Percentiles rank a stretch among this genome's conserved stretches.
Conservation (phyloP, 2,888 invertebrate genomes). For the Eristalis pertinax region DNA sequence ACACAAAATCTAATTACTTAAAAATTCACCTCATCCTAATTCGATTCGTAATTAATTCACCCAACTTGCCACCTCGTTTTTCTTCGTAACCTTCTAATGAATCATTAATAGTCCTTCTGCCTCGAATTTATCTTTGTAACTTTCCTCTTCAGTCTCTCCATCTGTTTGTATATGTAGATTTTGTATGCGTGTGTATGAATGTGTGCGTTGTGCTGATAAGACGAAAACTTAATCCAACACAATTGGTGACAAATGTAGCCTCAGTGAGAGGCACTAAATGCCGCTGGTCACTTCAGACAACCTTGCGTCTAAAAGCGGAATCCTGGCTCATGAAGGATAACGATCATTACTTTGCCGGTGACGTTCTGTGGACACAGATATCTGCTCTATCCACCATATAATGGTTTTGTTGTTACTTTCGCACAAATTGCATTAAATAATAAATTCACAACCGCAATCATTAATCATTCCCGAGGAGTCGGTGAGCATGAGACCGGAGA, state of each 20-base stretch:
- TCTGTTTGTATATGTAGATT: background rate
- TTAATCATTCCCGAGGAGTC: conserved; percentile 58
- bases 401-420: conserved; percentile 24
- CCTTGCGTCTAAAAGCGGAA: background rate
- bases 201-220: conserved; percentile 17
- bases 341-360: conserved; percentile 37
- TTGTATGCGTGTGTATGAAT: background rate
- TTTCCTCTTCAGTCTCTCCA: conserved; percentile 27
- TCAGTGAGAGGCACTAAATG: conserved; percentile 30
- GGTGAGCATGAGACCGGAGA: conserved; percentile 8
- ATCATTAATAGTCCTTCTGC: conserved; percentile 42
- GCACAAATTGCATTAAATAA: conserved; percentile 65
- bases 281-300: conserved; percentile 27
- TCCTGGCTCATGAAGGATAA: conserved; percentile 39
- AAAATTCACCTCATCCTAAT: conserved; percentile 43
- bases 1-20: conserved; percentile 42
- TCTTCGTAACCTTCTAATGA: conserved; percentile 47
- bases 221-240: conserved; percentile 58
- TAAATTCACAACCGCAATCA: conserved; percentile 66
- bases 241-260: conserved; percentile 57
- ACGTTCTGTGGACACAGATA: background rate
- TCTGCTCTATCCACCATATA: conserved; percentile 20
- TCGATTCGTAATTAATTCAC: conserved; percentile 55
- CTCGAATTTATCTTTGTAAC: background rate
- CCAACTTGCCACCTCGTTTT: conserved; percentile 30